Evolutionary conservation across 1,140 invertebrate species (phyloP), one percentile per base, ranked within the genome.

Genomic region (Drosophila grimshawi): DNA sequence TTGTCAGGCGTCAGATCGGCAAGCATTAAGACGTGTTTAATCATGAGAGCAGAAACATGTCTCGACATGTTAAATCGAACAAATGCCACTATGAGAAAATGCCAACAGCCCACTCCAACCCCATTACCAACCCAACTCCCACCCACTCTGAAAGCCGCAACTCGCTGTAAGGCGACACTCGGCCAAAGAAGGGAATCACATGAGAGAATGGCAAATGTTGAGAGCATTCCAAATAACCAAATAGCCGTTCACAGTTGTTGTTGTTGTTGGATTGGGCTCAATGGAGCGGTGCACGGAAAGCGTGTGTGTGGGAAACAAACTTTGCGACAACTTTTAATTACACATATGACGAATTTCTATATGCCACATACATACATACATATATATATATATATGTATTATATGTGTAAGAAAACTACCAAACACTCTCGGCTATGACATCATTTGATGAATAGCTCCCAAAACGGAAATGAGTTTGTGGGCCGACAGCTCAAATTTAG

Each of bases 251-350:
- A 45, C 32, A 37, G 41, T 70, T 27, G 11, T 53, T 46, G 39
- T 49, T 46, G 19, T 19, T 19, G 19, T 19, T 19, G 19, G 19
- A 32, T 49, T 39, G 46, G 33, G 52, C 52, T 62, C 72, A 75
- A 75, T 76, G 67, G 53, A 71, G 67, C 67, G 66, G 1, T 19
- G 64, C 70, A 68, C 66, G 64, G 65, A 55, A 51, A 67, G 33
- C 51, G 27, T 30, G n/a, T 45, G 76, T 73, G 79, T 81, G 80
- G 80, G 75, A 75, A 81, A 81, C 45, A 35, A 76, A 67, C 67
- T 69, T 86, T 74, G 83, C 73, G 83, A 86, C 83, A 86, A 86
- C 67, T 88, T 88, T 86, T 86, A 86, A 86, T 86, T 88, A 86
- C 83, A 88, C 70, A 70, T 66, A 74, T 63, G 49, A 27, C 52